Conservation (phyloP, 2,113 vertebrate species). For the Melanotaenia duboulayi region DNA sequence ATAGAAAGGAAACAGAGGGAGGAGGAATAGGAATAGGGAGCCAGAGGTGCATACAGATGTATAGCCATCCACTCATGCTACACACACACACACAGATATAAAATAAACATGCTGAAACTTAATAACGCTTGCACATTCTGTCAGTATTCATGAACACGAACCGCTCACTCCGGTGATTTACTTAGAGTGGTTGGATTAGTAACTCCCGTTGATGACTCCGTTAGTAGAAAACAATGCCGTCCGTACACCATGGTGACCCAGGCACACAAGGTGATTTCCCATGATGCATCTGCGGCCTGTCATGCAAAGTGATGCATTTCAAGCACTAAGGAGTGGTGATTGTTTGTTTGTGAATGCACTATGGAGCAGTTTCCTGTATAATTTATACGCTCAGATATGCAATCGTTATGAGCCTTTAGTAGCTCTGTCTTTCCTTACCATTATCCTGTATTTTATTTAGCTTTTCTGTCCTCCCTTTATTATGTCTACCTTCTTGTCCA, state of each 20-base stretch:
- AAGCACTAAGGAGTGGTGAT: conserved; percentile 14
- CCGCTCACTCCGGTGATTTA: conserved; percentile 56
- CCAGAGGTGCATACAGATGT: conserved; percentile 68
- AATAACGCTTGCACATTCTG: conserved; percentile 52
- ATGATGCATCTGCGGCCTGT: conserved; percentile 45
- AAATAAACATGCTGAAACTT: conserved; percentile 62
- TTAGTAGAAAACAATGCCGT: conserved; percentile 34
- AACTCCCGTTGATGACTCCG: conserved; percentile 19
- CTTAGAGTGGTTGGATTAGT: conserved; percentile 63
- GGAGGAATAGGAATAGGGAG: conserved; percentile 49
- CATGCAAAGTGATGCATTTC: conserved; percentile 38
- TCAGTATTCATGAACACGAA: conserved; percentile 74
- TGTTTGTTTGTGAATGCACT: conserved; percentile 50
- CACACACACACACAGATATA: conserved; percentile 39
- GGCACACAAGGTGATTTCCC: conserved; percentile 53
- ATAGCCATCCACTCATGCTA: conserved; percentile 18
- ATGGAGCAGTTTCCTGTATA: conserved; percentile 44
- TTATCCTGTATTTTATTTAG: neutral
- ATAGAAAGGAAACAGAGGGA: conserved; percentile 62
- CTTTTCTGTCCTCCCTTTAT: conserved; percentile 7
- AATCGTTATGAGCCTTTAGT: conserved; percentile 40
- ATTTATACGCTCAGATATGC: conserved; percentile 52
- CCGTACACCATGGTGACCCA: conserved; percentile 27
- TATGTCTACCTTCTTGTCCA: neutral
- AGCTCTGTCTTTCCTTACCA: conserved; percentile 3